Evolutionary conservation across 1,140 invertebrate genomes (phyloP).

Genomic region (Diachasmimorpha longicaudata): DNA sequence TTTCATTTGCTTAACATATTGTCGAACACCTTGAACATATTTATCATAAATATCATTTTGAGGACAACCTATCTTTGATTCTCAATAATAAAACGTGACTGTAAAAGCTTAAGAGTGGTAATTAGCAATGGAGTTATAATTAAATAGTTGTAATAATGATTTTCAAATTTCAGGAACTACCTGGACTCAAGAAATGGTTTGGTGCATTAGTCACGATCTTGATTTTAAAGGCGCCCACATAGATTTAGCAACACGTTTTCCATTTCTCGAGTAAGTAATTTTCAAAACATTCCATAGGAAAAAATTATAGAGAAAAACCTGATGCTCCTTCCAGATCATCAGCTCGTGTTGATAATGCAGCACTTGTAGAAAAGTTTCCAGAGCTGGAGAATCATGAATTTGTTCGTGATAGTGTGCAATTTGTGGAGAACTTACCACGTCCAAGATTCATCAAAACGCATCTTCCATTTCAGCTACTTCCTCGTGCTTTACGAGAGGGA

Average conservation of each 20-base stretch:
- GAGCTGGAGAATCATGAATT: neutral
- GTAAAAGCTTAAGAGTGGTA: too few species aligned
- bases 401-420: neutral
- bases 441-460: slow-evolving; percentile 73
- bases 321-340: neutral
- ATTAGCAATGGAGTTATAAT: too few species aligned
- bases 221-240: slow-evolving; percentile 57
- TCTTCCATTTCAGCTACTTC: slow-evolving; percentile 70
- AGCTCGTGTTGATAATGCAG: neutral
- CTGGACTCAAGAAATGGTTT: slow-evolving; percentile 66
- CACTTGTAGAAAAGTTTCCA: neutral
- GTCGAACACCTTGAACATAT: too few species aligned
- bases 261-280: neutral
- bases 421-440: slow-evolving; percentile 36
- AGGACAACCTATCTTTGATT: too few species aligned
- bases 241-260: neutral
- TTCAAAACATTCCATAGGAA: neutral
- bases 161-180: slow-evolving; percentile 55
- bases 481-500: slow-evolving; percentile 60
- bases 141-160: too few species aligned
- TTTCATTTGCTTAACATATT: too few species aligned
- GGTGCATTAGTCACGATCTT: slow-evolving; percentile 58
- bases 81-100: too few species aligned
- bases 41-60: too few species aligned
- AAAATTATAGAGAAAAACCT: neutral